Conservation (phyloP, 2,113 vertebrate species). For the Cephalopterus ornatus region DNA sequence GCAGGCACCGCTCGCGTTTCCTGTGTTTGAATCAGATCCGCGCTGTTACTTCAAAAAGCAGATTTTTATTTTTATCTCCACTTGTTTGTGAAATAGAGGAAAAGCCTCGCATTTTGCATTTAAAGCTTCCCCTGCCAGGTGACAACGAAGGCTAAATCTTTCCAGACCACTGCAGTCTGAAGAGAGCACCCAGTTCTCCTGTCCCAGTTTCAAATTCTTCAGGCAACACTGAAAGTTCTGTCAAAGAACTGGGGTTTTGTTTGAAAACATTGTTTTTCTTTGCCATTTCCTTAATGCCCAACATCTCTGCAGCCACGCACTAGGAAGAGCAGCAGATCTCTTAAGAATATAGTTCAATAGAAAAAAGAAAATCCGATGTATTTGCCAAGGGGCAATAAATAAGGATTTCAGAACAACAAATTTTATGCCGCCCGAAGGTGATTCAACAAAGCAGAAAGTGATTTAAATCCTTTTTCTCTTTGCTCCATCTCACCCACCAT, state of each 20-base stretch:
- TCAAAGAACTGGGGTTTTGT: background rate
- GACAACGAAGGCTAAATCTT: background rate
- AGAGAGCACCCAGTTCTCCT: background rate
- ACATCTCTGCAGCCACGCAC: background rate
- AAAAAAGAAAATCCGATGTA: background rate
- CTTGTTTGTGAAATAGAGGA: background rate
- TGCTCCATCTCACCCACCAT: background rate
- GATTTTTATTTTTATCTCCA: background rate
- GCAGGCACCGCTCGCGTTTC: background rate
- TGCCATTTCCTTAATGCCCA: background rate
- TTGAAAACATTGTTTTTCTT: background rate
- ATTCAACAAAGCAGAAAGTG: slow-evolving; percentile 5
- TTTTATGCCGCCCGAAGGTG: background rate
- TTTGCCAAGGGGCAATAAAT: background rate
- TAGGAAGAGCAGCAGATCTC: background rate
- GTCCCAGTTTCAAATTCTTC: background rate
- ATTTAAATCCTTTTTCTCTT: background rate
- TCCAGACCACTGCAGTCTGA: background rate
- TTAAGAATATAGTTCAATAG: background rate
- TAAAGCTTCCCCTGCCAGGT: background rate
- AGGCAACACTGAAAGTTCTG: background rate
- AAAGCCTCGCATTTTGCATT: background rate
- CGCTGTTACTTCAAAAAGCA: background rate
- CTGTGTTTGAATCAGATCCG: background rate
- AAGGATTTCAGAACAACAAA: background rate